Base-by-base conservation (phyloP, 2,888 invertebrate species). In the Villa cingulata region DNA sequence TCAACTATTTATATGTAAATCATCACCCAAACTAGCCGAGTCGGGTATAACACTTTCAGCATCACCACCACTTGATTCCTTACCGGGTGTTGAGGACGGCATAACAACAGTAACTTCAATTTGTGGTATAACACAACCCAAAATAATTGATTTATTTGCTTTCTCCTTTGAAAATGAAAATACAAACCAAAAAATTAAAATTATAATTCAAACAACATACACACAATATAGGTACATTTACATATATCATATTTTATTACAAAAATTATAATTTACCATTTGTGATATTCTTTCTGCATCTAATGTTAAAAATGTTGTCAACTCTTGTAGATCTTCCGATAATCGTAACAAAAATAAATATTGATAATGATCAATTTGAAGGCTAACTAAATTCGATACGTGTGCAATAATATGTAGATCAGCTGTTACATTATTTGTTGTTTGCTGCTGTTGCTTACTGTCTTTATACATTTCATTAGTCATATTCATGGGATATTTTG, bases 291-390 rank as follows among this genome's bases (percentile, higher is more conserved):
- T 71, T 53, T 80, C 80, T 0, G 86, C 81, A 62, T 90, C 89
- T 50, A 86, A 74, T 3, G 83, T 77, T 37, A 90, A 68, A 71
- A 85, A 88, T 14, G 85, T 84, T 6, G 83, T 74, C 70, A 88
- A 72, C 67, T 89, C 89, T 0, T 84, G 76, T 32, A 89, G 67
- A 43, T 83, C 78, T 68, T 95, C 94, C 20, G 86, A 74, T 58
- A 91, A 74, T 45, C 94, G 74, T 66, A 92, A 70, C 45, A 95
- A 73, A 71, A 95, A 94, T 57, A 94, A 74, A 70, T 84, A 84
- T 71, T 95, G 94, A 69, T 87, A 91, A 68, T 94, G 94, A 72
- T 91, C 94, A 51, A 96, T 75, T 70, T 95, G 94, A 4, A 91
- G 73, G 54, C 88, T 88, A 45, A 92, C 81, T 60, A 92, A 73